Evolutionary conservation across 2,113 vertebrate species (phyloP), one percentile per base, ranked within the genome.

Genomic region (Odocoileus virginianus): DNA sequence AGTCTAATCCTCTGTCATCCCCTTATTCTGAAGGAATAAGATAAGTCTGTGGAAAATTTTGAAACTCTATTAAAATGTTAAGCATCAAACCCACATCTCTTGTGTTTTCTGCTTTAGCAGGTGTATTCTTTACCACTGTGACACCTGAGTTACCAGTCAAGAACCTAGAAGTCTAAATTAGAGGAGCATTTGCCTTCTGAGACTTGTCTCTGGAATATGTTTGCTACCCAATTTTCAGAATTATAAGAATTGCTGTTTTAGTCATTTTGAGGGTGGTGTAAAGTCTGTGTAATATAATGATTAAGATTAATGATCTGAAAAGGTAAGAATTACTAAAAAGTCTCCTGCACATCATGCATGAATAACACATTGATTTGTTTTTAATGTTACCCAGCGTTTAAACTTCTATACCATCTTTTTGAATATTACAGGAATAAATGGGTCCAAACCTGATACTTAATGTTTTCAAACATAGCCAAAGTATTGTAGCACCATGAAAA

Each of bases 261-360:
- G 60, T 97, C 58, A 97, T 97, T 97, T 96, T 89, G 57, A 97
- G 90, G 76, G 81, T 50, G 86, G 0, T 58, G 83, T 30, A 55
- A 30, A 95, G 6, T 40, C 84, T 96, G 4, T 83, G 50, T 95
- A 90, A 64, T 97, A 81, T 61, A 88, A 84, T 97, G 95, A 98
- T 97, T 98, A 95, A 97, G 97, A 96, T 98, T 98, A 97, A 96
- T 91, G 25, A 55, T 94, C 83, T 89, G 81, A 97, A 97, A 97
- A 84, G 33, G 7, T 67, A 94, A 55, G 79, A 97, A 97, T 96
- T 94, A 93, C 28, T 84, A 67, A 96, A 76, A 94, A 93, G 30
- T 16, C 87, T 87, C 83, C 83, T 0, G 0, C 33, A 84, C 36
- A 94, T 52, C 91, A 97, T 92, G 64, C 71, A 89, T 89, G 52